Percentiles rank a stretch among this genome's conserved stretches.
Evolutionary conservation across 2,113 vertebrate genomes (phyloP).

Genomic region (Phalacrocorax aristotelis): DNA sequence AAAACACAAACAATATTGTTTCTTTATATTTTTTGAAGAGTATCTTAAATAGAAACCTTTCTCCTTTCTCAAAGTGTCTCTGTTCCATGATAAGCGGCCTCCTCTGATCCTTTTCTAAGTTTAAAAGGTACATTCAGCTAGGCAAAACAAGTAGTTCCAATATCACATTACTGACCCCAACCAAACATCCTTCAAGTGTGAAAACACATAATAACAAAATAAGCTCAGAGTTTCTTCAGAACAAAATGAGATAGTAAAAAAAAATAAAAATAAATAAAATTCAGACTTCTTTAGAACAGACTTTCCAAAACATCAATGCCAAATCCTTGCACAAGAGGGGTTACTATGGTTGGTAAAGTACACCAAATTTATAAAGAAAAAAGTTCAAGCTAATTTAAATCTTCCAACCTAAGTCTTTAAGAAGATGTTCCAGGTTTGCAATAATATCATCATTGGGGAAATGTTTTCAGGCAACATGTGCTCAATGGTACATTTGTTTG

Average conservation of each 20-base stretch:
- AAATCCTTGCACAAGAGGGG: not conserved
- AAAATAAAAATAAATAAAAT: not conserved
- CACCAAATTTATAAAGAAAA: not conserved
- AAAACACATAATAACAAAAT: not conserved
- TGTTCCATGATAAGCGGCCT: not conserved
- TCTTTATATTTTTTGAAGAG: not conserved
- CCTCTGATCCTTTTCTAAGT: not conserved
- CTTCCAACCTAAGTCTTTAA: not conserved
- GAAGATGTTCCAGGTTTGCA: not conserved
- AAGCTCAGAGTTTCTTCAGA: not conserved
- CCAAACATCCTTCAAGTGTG: not conserved
- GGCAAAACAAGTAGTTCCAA: not conserved
- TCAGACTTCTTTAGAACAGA: not conserved
- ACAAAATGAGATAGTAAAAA: not conserved
- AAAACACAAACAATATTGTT: not conserved
- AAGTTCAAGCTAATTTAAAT: not conserved
- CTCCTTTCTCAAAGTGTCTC: not conserved
- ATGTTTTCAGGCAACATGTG: not conserved
- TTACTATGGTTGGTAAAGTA: not conserved
- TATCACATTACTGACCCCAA: not conserved
- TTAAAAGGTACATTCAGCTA: not conserved
- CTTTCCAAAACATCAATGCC: not conserved
- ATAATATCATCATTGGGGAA: not conserved
- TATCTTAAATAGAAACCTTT: not conserved
- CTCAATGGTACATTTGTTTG: not conserved